These are phyloP conservation scores for Leptoclinus maculatus DNA, from an alignment of 2,797 vertebrate genomes.

Conservation along the genomic window DNA sequence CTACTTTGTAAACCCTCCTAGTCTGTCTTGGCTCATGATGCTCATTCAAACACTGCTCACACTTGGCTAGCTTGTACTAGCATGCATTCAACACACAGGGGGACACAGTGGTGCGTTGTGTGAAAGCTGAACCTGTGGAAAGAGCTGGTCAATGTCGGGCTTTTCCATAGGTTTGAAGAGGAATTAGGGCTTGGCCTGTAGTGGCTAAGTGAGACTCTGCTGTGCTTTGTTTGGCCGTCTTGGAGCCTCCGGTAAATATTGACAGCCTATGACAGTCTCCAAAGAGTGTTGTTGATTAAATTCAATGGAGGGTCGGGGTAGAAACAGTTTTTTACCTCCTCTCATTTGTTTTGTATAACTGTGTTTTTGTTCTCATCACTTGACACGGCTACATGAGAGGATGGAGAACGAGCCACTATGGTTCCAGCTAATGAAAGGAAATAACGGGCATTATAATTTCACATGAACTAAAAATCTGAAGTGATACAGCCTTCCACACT, in stretches of 20 bases:
- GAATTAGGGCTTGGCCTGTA: slow-evolving; percentile 16
- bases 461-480: slow-evolving; percentile 34
- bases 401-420: slow-evolving; percentile 2
- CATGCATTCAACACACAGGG: slow-evolving; percentile 11
- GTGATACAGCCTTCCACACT: neutral
- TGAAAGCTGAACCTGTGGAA: slow-evolving; percentile 44
- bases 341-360: neutral
- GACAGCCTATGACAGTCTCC: neutral
- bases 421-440: slow-evolving; percentile 37
- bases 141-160: slow-evolving; percentile 8
- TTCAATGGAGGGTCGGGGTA: neutral
- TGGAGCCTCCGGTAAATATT: slow-evolving; percentile 6
- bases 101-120: slow-evolving; percentile 56
- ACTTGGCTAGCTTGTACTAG: slow-evolving; percentile 11
- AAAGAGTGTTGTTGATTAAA: neutral
- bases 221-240: neutral
- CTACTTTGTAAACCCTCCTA: neutral
- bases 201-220: neutral
- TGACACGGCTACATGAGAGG: slow-evolving; percentile 9
- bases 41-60: slow-evolving; percentile 32
- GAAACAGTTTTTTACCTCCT: neutral
- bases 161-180: slow-evolving; percentile 23
- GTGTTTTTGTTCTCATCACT: slow-evolving; percentile 10
- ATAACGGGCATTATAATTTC: slow-evolving; percentile 17
- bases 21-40: slow-evolving; percentile 3